Evolutionary conservation across 2,888 invertebrate genomes (phyloP).

Genomic region (Drepana falcataria): DNA sequence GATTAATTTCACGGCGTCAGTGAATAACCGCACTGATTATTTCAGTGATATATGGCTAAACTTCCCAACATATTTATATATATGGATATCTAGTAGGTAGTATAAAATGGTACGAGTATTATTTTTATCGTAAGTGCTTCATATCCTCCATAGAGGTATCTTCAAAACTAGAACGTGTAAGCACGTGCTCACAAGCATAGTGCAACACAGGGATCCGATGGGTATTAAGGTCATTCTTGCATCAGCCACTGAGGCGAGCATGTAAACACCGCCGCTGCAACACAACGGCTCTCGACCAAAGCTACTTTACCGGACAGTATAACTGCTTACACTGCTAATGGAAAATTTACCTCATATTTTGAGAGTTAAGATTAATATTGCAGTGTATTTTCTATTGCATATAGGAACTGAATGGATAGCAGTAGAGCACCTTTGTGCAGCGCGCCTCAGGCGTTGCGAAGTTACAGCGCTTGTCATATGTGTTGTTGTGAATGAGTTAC

Average conservation of each 20-base stretch:
- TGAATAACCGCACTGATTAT: no score
- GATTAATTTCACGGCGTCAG: no score
- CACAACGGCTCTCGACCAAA: constrained; percentile 26
- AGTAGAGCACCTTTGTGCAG: constrained; percentile 33
- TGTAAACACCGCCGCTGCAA: constrained; percentile 21
- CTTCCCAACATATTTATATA: no score
- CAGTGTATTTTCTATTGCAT: background rate
- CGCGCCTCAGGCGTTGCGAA: constrained; percentile 29
- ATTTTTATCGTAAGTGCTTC: no score
- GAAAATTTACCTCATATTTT: constrained; percentile 1
- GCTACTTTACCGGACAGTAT: constrained; percentile 10
- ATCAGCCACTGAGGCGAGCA: constrained; percentile 20
- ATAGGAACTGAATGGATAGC: constrained; percentile 3
- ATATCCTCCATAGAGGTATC: no score
- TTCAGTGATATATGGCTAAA: no score
- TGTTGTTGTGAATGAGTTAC: constrained; percentile 20
- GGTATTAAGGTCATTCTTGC: constrained; percentile 35
- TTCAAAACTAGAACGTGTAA: no score
- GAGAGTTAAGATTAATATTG: constrained; percentile 4
- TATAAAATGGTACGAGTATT: no score
- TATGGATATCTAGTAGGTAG: no score
- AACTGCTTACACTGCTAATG: constrained; percentile 1
- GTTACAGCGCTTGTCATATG: constrained; percentile 28
- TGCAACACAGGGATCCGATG: constrained; percentile 16
- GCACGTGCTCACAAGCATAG: background rate